Evolutionary conservation across 2,888 invertebrate species (phyloP), one percentile per base, ranked within the genome.

Genomic region (Agrochola macilenta): DNA sequence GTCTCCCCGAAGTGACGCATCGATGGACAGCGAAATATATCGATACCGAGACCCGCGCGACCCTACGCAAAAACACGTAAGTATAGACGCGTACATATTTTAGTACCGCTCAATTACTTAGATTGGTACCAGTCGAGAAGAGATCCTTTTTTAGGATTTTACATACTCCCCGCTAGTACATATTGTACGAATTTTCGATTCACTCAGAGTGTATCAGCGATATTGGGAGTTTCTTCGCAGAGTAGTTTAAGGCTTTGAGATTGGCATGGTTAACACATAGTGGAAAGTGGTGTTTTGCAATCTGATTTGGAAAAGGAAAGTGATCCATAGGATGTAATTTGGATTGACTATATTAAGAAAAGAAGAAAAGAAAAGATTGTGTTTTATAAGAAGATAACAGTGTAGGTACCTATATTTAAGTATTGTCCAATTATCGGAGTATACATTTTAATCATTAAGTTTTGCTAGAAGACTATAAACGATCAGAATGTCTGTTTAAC

Each of bases 1-100:
- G 88, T 86, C 90, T 87, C 89, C 87, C 88, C 89, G 81, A 89
- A 91, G 92, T 94, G 95, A 94, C 95, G 94, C 93, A 92, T 92
- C 93, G 93, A 91, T 91, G 93, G 94, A 93, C 94, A 92, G 91
- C 90, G 92, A 93, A 94, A 92, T 94, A 94, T 95, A 94, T 94
- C 93, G 94, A 93, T 93, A 92, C 91, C 91, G 87, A 84, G 84
- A 85, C 87, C 88, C 87, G 87, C 91, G 87, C 89, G 89, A 90
- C 90, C 91, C 89, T 79, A 84, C 87, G 86, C 86, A 88, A 88
- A 90, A 90, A 90, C 87, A 91, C 86, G 84, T 90, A 84, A 88
- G 85, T 83, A 87, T 86, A 87, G 82, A 89, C 79, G 83, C 86
- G 82, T 86, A 89, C 87, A 88, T 88, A 89, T 88, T 88, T 88